These are phyloP conservation scores for Parambassis ranga DNA, from an alignment of 2,797 vertebrate genomes.

Conservation along the genomic window DNA sequence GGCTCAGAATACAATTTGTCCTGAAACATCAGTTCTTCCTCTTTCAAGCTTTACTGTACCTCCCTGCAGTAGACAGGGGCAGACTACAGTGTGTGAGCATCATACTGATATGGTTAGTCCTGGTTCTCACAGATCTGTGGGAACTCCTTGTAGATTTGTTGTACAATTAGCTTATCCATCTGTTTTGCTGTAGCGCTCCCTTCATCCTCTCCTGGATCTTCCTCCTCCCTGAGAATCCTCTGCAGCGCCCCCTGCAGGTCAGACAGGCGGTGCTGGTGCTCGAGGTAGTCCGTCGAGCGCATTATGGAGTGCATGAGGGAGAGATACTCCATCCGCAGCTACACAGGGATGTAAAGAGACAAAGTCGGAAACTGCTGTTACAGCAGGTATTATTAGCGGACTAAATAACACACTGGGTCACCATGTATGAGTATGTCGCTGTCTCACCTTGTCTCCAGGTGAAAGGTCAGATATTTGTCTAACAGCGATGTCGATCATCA, in stretches of 20 bases:
- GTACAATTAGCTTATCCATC: constrained; percentile 96
- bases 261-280: constrained; percentile 89
- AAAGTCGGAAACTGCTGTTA: neutral
- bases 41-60: constrained; percentile 23
- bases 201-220: constrained; percentile 69
- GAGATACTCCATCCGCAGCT: constrained; percentile 98
- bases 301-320: constrained; percentile 96
- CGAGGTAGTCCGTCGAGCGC: constrained; percentile 91
- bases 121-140: constrained; percentile 80
- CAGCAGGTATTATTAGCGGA: neutral
- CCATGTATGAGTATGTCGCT: neutral
- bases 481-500: constrained; percentile 96
- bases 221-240: constrained; percentile 90
- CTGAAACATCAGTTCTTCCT: constrained; percentile 1
- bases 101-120: constrained; percentile 49
- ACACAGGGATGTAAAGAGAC: constrained; percentile 15
- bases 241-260: constrained; percentile 92
- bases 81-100: constrained; percentile 52
- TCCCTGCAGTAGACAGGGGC: constrained; percentile 41
- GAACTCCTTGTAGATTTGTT: constrained; percentile 94
- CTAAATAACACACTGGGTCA: neutral
- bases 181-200: constrained; percentile 86
- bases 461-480: constrained; percentile 96
- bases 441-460: constrained; percentile 90
- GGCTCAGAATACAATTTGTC: constrained; percentile 19